Conservation (phyloP, 2,888 invertebrate genomes). For the Iselma pallidipennis region DNA sequence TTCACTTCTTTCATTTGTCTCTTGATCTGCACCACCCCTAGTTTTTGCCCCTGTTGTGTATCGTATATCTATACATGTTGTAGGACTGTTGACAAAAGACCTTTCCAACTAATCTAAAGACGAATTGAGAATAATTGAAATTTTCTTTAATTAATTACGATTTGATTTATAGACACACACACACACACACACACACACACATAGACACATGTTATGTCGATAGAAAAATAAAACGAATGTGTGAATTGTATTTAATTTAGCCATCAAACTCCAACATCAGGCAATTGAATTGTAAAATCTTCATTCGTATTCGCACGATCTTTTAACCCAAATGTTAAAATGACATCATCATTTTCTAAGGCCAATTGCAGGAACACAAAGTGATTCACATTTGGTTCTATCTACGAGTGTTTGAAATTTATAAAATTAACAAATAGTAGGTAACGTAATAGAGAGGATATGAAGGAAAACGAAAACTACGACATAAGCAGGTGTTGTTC, state of each 20-base stretch:
- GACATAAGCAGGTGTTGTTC: not conserved
- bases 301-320: constrained; percentile 42
- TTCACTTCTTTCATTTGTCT: constrained; percentile 53
- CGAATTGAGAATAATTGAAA: too few species aligned
- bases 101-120: too few species aligned
- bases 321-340: constrained; percentile 40
- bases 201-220: too few species aligned
- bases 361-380: constrained; percentile 4
- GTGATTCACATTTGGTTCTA: constrained; percentile 24
- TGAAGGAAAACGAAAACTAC: not conserved
- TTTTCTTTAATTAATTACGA: too few species aligned
- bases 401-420: not conserved
- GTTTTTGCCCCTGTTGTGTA: constrained; percentile 18
- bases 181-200: too few species aligned
- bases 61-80: too few species aligned
- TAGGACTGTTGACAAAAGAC: too few species aligned
- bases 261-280: too few species aligned
- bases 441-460: not conserved
- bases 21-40: constrained; percentile 22
- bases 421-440: not conserved
- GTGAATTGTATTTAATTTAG: not conserved
- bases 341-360: constrained; percentile 31
- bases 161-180: too few species aligned
- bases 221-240: not conserved
- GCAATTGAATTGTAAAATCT: constrained; percentile 15